phyloP scores from a whole-genome alignment of 2,113 vertebrate species.

The Platysteira castanea region DNA sequence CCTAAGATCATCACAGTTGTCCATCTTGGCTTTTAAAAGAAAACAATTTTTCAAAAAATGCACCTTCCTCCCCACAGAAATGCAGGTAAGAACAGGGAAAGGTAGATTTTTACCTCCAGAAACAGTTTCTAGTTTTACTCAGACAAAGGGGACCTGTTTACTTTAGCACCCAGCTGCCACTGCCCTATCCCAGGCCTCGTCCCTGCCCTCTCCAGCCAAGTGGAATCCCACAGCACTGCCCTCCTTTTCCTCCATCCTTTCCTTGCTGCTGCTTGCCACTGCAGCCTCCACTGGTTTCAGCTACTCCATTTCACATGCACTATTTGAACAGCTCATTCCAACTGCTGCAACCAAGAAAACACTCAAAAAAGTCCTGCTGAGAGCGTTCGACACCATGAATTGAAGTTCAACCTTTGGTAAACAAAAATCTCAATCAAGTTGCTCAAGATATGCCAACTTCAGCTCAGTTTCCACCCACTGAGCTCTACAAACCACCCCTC shows the following conservation, averaged over 20 bases:
- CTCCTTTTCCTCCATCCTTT: neutral
- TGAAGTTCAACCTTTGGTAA: neutral
- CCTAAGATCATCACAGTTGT: neutral
- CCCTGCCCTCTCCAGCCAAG: neutral
- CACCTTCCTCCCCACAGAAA: neutral
- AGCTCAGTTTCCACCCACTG: neutral
- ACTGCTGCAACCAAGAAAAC: neutral
- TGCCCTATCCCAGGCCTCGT: rapidly evolving
- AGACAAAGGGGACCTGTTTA: neutral
- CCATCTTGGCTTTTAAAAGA: neutral
- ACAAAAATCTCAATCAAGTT: neutral
- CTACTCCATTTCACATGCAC: neutral
- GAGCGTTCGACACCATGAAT: rapidly evolving
- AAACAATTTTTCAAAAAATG: neutral
- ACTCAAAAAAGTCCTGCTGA: neutral
- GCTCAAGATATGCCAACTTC: neutral
- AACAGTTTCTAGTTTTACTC: neutral
- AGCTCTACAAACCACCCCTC: neutral
- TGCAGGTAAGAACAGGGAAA: neutral
- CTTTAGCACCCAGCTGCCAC: neutral
- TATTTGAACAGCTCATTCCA: neutral
- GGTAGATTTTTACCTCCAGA: neutral
- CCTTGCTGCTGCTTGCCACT: neutral
- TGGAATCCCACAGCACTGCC: neutral
- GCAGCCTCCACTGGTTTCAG: neutral